phyloP scores from a whole-genome alignment of 2,113 vertebrate species.

The Mustelus asterias region DNA sequence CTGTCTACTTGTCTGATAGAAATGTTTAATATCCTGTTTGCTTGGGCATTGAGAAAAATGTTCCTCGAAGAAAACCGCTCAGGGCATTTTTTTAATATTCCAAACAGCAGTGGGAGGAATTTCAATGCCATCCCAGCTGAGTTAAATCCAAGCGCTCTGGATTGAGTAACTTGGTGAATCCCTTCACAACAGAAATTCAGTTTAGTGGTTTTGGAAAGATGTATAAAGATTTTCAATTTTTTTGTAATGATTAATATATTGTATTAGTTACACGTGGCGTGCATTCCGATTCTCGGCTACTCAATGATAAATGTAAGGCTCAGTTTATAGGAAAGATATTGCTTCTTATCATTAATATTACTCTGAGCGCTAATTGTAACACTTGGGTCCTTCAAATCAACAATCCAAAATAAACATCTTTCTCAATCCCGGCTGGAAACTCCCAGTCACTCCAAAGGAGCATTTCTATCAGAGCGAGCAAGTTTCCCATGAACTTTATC shows the following conservation, averaged over 20 bases:
- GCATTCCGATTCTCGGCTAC: too few relatives aligned
- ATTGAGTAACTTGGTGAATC: too few relatives aligned
- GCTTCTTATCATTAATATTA: neutral
- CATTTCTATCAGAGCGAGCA: neutral
- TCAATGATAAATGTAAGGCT: neutral
- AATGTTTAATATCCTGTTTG: neutral
- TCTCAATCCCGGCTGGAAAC: neutral
- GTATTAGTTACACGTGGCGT: too few relatives aligned
- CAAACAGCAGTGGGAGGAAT: neutral
- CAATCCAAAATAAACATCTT: neutral
- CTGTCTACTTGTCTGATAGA: neutral
- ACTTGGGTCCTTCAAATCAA: neutral
- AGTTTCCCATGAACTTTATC: neutral
- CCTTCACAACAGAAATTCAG: neutral
- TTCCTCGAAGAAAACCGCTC: neutral
- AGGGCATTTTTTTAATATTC: too few relatives aligned
- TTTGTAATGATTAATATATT: neutral
- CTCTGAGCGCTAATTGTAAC: neutral
- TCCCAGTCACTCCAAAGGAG: neutral
- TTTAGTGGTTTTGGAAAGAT: neutral
- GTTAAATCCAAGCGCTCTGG: neutral
- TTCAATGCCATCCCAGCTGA: neutral
- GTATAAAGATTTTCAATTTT: neutral
- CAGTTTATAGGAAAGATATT: neutral
- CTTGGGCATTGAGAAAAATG: neutral